These are phyloP conservation scores for Rhogogaster chlorosoma DNA, from an alignment of 2,888 invertebrate species.

Conservation along the genomic window DNA sequence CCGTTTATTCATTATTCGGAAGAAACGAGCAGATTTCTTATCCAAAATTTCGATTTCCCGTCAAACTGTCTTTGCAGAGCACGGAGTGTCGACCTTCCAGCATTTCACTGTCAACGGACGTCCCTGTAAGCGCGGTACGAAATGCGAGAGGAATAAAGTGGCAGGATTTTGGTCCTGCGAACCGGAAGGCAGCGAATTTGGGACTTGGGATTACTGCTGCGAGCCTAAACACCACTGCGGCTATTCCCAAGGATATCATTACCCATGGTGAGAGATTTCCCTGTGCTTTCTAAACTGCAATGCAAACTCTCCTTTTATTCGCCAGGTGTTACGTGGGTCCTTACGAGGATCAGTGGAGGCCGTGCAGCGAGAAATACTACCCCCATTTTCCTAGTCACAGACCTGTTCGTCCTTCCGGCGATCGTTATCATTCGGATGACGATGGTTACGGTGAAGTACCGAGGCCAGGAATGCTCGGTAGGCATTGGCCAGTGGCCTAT, in stretches of 20 bases:
- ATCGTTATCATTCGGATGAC: slow-evolving; percentile 77
- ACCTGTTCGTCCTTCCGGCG: slow-evolving; percentile 76
- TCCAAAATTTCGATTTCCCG: too few relatives aligned
- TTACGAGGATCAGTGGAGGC: slow-evolving; percentile 89
- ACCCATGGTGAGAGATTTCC: slow-evolving; percentile 84
- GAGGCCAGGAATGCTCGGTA: slow-evolving; percentile 74
- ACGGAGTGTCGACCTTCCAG: slow-evolving; percentile 82
- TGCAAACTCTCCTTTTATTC: too few relatives aligned
- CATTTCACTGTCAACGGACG: slow-evolving; percentile 91
- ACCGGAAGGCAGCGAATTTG: slow-evolving; percentile 85
- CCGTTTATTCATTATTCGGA: background rate
- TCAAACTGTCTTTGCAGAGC: slow-evolving; percentile 66
- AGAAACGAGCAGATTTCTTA: background rate
- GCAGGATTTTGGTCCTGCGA: slow-evolving; percentile 93
- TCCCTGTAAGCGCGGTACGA: slow-evolving; percentile 86
- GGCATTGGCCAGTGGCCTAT: slow-evolving; percentile 90
- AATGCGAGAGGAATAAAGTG: slow-evolving; percentile 86
- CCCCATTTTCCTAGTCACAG: slow-evolving; percentile 79
- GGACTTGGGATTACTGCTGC: slow-evolving; percentile 93
- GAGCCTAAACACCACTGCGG: slow-evolving; percentile 91
- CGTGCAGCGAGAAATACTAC: slow-evolving; percentile 91
- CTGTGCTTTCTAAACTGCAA: too few relatives aligned
- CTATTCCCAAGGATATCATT: slow-evolving; percentile 89
- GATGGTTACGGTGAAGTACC: slow-evolving; percentile 73
- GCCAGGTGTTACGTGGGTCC: slow-evolving; percentile 92